Base-by-base conservation (phyloP, 2,113 vertebrate genomes). In the Zosterops japonicus region DNA sequence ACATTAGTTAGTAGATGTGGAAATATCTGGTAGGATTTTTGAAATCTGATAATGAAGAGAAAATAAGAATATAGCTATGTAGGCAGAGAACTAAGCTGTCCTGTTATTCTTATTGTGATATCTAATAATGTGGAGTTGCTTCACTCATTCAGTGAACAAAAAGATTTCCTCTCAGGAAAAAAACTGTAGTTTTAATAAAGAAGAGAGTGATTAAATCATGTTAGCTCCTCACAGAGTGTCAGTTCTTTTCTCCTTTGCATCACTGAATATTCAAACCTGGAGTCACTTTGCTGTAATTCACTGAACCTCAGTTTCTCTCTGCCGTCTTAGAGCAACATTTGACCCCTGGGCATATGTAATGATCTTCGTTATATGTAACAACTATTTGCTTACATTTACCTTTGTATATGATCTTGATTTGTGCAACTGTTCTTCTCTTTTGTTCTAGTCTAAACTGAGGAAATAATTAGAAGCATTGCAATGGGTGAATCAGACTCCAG, bases 391-490 rank as follows among this genome's bases (percentile, higher is more conserved):
- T 36, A 28, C 8, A 7, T 64, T 31, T 92, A 28, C 28, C 12
- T 75, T 56, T 39, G 25, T 69, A 23, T 24, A 31, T n/a, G 9
- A 63, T 39, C 7, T 44, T 55, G 11, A 11, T 36, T 60, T 46
- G 7, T 50, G 25, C 36, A 47, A 67, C 11, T n/a, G 9, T 12
- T 22, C 19, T 52, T 76, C 23, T 77, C 13, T 86, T 74, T 35
- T 69, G 5, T 46, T 63, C 15, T 27, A 24, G 59, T 74, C 44
- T 83, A 98, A 97, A 93, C 89, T 97, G 78, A 96, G 92, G 87
- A 85, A 90, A 42, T 88, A 98, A 56, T 83, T 98, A 56, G 91
- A 97, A 90, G 86, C 22, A 6, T 85, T 95, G 36, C 67, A 55
- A 8, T 0, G 0, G 8, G 15, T 90, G 77, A 93, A 63, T 13